Evolutionary conservation across 2,113 vertebrate genomes (phyloP).

Genomic region (Orycteropus afer): DNA sequence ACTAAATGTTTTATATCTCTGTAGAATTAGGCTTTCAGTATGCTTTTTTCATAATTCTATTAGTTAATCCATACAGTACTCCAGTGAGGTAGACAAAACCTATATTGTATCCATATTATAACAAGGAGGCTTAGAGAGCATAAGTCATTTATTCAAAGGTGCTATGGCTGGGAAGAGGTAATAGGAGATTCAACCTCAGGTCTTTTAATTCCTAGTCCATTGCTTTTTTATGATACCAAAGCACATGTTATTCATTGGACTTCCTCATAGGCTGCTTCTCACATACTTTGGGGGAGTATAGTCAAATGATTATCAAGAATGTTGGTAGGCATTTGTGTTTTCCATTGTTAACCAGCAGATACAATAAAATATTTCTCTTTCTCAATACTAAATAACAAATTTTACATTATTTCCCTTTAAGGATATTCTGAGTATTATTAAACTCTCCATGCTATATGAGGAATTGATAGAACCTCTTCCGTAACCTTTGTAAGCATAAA

Average conservation of each 20-base stretch:
- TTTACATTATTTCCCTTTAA: conserved; percentile 47
- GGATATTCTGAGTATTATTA: conserved; percentile 50
- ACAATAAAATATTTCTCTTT: neutral
- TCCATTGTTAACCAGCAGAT: conserved; percentile 40
- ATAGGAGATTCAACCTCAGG: neutral
- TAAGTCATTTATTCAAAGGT: neutral
- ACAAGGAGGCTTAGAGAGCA: conserved; percentile 24
- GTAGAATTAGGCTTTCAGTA: conserved; percentile 55
- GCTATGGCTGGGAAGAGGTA: conserved; percentile 25
- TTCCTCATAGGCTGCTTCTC: conserved; percentile 5
- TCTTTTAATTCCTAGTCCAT: conserved; percentile 21
- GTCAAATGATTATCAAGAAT: conserved; percentile 30
- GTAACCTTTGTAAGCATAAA: conserved; percentile 52
- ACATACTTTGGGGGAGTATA: neutral
- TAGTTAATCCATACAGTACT: conserved; percentile 45
- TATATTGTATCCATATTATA: neutral
- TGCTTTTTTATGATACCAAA: conserved; percentile 38
- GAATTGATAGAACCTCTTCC: conserved; percentile 16
- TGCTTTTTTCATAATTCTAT: conserved; percentile 55
- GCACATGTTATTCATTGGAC: conserved; percentile 26
- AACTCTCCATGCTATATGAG: neutral
- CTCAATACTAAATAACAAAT: conserved; percentile 30
- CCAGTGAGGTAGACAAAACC: neutral
- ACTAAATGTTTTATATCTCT: conserved; percentile 70
- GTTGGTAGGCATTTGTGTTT: conserved; percentile 50